Evolutionary conservation across 2,888 invertebrate species (phyloP), one percentile per base, ranked within the genome.

Genomic region (Parnassius orleans): DNA sequence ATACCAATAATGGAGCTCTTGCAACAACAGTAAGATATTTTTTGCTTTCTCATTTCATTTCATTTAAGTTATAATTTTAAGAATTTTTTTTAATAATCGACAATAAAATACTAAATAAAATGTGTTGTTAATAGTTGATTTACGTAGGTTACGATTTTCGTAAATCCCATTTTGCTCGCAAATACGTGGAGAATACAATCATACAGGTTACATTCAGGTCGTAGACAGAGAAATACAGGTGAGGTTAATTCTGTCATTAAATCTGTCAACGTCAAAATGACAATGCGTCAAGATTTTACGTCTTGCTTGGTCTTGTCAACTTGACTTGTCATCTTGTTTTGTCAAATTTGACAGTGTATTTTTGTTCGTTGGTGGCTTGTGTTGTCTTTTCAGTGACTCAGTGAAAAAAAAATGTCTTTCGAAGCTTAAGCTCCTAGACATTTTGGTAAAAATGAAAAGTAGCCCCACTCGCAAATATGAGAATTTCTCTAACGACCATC

Each of bases 381-480:
- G 83, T 83, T 75, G 85, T 85, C 73, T 77, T 76, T 71, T 77
- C 71, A 72, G 78, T 72, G 71, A 70, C 70, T 77, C 71, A 72
- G 79, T 72, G 72, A 70, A 70, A 81, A 86, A 43, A 86, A 43
- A 86, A 90, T 90, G 90, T 84, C 80, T 84, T 73, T 86, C 80
- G 82, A 79, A 74, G 86, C 85, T 72, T 89, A 83, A 81, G 79
- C 78, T 75, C 71, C 65, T 73, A 79, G 77, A 77, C 80, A 76
- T 82, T 75, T 78, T 79, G 79, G 84, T 80, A 88, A 92, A 84
- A 80, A 92, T 92, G 92, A 91, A 89, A 91, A 91, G 84, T 81
- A 91, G 91, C 72, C 91, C 92, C 65, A 84, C 85, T 70, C 87
- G 84, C 75, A 90, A 92, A 85, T 91, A 91, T 92, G 92, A 91